phyloP scores from a whole-genome alignment of 2,113 vertebrate species.

The Lepus timidus region DNA sequence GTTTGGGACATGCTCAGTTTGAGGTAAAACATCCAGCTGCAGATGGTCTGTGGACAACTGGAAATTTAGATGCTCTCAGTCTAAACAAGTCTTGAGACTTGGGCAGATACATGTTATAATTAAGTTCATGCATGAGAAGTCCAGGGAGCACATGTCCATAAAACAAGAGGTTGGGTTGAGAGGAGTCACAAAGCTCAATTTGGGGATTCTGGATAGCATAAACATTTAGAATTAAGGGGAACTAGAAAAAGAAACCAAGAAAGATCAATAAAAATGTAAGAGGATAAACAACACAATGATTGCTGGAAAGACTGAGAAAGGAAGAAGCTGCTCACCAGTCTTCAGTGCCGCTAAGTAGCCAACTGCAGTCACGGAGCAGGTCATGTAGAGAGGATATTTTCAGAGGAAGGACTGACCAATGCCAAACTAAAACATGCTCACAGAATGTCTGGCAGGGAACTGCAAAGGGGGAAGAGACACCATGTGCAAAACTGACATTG shows the following conservation, averaged over 20 bases:
- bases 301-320: background rate
- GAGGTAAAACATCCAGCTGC: background rate
- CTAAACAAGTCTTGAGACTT: background rate
- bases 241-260: background rate
- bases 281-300: background rate
- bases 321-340: background rate
- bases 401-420: background rate
- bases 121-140: background rate
- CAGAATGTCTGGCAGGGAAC: background rate
- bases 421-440: background rate
- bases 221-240: background rate
- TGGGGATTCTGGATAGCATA: background rate
- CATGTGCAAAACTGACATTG: background rate
- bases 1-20: background rate
- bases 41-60: background rate
- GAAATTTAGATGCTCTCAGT: background rate
- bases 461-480: background rate
- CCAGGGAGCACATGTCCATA: background rate
- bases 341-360: background rate
- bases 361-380: background rate
- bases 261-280: background rate
- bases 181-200: background rate
- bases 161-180: background rate
- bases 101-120: too few relatives aligned
- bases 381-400: background rate